Conservation (phyloP, 2,797 vertebrate species). For the Darevskia mixta region DNA sequence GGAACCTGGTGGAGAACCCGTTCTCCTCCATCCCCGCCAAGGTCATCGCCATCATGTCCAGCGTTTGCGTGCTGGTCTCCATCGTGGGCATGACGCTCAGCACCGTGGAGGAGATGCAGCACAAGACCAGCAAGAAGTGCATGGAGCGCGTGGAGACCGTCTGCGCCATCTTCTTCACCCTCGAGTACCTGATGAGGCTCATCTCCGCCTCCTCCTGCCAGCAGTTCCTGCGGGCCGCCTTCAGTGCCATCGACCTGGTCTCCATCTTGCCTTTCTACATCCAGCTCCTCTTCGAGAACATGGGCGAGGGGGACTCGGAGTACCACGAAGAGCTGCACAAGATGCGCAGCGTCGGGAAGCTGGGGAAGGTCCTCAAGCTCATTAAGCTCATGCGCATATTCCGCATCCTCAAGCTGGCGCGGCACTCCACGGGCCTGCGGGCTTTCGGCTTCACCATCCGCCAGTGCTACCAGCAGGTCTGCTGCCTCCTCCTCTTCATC, state of each 20-base stretch:
- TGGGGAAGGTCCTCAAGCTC: slow-evolving; percentile 92
- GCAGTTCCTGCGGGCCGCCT: slow-evolving; percentile 86
- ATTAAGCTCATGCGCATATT: slow-evolving; percentile 93
- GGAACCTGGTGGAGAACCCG: slow-evolving; percentile 92
- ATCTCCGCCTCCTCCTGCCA: slow-evolving; percentile 85
- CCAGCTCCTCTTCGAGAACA: slow-evolving; percentile 87
- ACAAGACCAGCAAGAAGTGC: slow-evolving; percentile 82
- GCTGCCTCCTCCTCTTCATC: slow-evolving; percentile 93
- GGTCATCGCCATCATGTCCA: slow-evolving; percentile 89
- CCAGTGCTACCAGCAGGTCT: slow-evolving; percentile 93
- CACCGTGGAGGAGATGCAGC: slow-evolving; percentile 88
- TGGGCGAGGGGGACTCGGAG: slow-evolving; percentile 79
- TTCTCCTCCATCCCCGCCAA: slow-evolving; percentile 90
- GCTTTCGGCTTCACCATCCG: slow-evolving; percentile 93
- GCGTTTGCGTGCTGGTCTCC: slow-evolving; percentile 90
- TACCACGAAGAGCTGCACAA: slow-evolving; percentile 88
- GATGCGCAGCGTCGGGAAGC: slow-evolving; percentile 89
- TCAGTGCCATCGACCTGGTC: slow-evolving; percentile 91
- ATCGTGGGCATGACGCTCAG: slow-evolving; percentile 92
- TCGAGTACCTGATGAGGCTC: slow-evolving; percentile 88
- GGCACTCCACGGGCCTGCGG: slow-evolving; percentile 92
- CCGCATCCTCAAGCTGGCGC: slow-evolving; percentile 91
- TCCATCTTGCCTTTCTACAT: slow-evolving; percentile 93
- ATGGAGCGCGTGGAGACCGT: slow-evolving; percentile 89
- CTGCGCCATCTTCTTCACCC: slow-evolving; percentile 91